Conservation (phyloP, 2,113 vertebrate species). For the Macquaria australasica region DNA sequence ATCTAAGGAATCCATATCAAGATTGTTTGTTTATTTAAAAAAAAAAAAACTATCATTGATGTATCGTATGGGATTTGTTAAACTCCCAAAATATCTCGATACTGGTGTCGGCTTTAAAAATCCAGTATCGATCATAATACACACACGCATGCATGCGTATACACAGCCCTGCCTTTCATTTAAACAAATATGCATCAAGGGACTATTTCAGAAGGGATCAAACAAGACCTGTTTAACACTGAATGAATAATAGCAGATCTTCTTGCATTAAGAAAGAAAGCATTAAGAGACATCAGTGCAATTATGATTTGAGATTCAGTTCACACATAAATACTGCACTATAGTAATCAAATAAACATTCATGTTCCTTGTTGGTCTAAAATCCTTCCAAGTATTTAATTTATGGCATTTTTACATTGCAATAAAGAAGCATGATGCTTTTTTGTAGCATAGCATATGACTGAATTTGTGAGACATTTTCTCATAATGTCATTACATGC, state of each 20-base stretch:
- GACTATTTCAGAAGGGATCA: conserved; percentile 90
- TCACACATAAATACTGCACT: conserved; percentile 4
- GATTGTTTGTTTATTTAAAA: not conserved
- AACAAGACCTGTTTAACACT: conserved; percentile 88
- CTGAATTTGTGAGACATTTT: not conserved
- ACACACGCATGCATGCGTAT: not conserved
- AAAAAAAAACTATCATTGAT: not conserved
- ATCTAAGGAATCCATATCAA: not conserved
- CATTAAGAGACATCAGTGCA: conserved; percentile 5
- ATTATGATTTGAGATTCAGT: conserved; percentile 5
- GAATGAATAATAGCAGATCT: conserved; percentile 81
- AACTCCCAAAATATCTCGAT: not conserved
- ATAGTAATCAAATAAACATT: not conserved
- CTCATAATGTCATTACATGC: not conserved
- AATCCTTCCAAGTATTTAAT: conserved; percentile 1
- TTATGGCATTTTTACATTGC: not conserved
- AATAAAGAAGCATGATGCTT: not conserved
- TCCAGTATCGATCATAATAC: not conserved
- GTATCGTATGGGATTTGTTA: not conserved
- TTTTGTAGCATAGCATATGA: not conserved
- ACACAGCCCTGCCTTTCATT: conserved; percentile 18
- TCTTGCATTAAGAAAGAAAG: conserved; percentile 6
- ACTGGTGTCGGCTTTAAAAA: not conserved
- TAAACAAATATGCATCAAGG: conserved; percentile 79
- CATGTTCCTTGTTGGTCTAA: conserved; percentile 8